Conservation (phyloP, 2,888 invertebrate species). For the Amiota mariae region DNA sequence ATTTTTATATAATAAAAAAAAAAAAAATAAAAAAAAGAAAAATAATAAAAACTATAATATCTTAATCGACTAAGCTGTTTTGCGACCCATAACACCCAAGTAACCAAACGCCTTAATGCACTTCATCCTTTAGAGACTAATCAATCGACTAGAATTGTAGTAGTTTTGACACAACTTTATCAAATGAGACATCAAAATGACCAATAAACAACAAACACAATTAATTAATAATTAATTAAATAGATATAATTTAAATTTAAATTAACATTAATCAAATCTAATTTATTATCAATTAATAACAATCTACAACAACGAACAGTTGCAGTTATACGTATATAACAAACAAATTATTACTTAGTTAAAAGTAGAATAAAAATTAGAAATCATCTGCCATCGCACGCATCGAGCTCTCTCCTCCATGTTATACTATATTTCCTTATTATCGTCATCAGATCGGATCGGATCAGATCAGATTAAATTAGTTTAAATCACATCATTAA, state of each 20-base stretch:
- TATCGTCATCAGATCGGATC: too few relatives aligned
- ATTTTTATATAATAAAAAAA: constrained; percentile 2
- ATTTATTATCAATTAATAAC: constrained; percentile 7
- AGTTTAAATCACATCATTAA: not conserved
- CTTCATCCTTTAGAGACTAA: not conserved
- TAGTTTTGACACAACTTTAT: too few relatives aligned
- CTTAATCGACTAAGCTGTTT: constrained; percentile 10
- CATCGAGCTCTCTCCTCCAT: too few relatives aligned
- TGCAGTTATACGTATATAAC: too few relatives aligned
- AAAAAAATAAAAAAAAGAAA: constrained; percentile 1
- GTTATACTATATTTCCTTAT: too few relatives aligned
- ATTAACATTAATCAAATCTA: constrained; percentile 8
- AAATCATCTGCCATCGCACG: too few relatives aligned
- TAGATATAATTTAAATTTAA: constrained; percentile 4
- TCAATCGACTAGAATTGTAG: too few relatives aligned
- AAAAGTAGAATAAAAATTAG: too few relatives aligned
- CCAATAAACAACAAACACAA: too few relatives aligned
- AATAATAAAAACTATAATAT: constrained; percentile 4
- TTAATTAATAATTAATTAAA: not conserved
- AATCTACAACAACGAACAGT: not conserved
- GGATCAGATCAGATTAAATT: too few relatives aligned
- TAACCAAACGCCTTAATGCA: constrained; percentile 16
- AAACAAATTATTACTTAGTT: too few relatives aligned
- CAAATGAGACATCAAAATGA: too few relatives aligned
- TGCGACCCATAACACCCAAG: not conserved